Percentiles rank a stretch among this genome's conserved stretches.
These are phyloP conservation scores for Tauraco hartlaubi DNA, from an alignment of 2,797 vertebrate species.

Conservation along the genomic window DNA sequence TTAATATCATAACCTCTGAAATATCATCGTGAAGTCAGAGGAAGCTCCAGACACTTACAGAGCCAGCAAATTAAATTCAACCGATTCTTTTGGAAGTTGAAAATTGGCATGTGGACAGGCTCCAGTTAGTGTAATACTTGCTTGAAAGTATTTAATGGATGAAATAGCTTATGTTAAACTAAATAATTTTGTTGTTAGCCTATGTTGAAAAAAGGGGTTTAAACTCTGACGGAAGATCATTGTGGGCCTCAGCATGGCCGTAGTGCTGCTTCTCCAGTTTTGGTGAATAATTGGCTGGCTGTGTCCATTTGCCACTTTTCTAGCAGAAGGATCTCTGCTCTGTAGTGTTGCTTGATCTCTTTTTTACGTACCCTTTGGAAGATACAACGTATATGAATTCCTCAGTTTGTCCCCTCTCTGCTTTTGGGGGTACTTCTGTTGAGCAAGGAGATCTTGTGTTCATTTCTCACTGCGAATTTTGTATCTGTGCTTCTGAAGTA, in stretches of 20 bases:
- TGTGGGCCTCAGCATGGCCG: neutral
- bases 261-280: neutral
- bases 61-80: neutral
- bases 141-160: neutral
- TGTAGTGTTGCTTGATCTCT: neutral
- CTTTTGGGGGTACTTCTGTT: neutral
- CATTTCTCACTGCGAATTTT: neutral
- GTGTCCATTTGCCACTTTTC: neutral
- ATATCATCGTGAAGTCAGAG: neutral
- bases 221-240: neutral
- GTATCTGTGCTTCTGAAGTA: neutral
- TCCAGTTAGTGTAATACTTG: neutral
- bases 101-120: neutral
- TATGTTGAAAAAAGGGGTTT: neutral
- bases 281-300: neutral
- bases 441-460: neutral
- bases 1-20: neutral
- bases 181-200: neutral
- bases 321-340: neutral
- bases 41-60: neutral
- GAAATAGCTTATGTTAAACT: neutral
- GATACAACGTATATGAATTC: fast-evolving
- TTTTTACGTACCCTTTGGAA: neutral
- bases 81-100: neutral
- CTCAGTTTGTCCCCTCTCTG: neutral